phyloP scores from a whole-genome alignment of 1,140 invertebrate species.

The Papilio polytes region DNA sequence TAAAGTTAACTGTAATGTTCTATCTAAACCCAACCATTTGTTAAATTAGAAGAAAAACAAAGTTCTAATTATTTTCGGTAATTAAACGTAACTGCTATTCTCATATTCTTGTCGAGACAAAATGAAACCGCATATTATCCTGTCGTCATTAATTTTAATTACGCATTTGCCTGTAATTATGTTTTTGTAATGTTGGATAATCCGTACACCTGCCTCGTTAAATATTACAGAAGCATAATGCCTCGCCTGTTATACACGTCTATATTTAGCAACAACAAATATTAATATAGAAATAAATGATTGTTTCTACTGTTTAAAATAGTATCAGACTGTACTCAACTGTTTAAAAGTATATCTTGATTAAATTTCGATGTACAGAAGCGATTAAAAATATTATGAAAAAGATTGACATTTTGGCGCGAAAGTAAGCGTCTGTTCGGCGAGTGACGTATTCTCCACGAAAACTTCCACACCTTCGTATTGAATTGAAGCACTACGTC shows the following conservation, averaged over 20 bases:
- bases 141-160: constrained; percentile 19
- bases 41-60: neutral
- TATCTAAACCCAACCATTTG: too few relatives aligned
- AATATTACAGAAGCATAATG: neutral
- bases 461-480: constrained; percentile 73
- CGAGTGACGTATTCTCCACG: constrained; percentile 61
- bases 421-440: constrained; percentile 40
- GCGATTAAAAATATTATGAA: too few relatives aligned
- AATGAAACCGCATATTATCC: neutral
- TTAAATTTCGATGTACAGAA: too few relatives aligned
- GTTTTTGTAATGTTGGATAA: neutral
- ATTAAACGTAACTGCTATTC: neutral
- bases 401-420: constrained; percentile 33
- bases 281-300: neutral
- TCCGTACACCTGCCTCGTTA: constrained; percentile 8
- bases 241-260: neutral
- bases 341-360: too few relatives aligned
- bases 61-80: constrained; percentile 16
- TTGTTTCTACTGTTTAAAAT: too few relatives aligned
- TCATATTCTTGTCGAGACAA: neutral
- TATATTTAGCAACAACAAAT: neutral
- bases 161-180: constrained; percentile 10
- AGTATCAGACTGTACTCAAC: too few relatives aligned
- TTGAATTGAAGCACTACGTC: constrained; percentile 57
- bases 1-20: too few relatives aligned